Percentiles rank a stretch among this genome's conserved stretches.
phyloP scores from a whole-genome alignment of 2,797 vertebrate species.

The Smutsia temminckii region DNA sequence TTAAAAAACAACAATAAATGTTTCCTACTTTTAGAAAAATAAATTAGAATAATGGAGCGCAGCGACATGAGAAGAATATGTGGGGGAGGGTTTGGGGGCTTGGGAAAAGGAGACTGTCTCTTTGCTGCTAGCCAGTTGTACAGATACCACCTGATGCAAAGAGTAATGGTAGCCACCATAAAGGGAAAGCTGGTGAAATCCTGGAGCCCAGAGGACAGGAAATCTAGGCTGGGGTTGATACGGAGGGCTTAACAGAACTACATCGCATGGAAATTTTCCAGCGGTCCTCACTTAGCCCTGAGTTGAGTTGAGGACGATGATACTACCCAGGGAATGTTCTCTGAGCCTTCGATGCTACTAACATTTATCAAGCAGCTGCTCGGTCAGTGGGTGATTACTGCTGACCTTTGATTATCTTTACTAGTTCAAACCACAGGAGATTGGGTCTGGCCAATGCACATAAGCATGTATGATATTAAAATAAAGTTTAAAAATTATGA shows the following conservation, averaged over 20 bases:
- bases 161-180: not conserved
- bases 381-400: not conserved
- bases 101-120: not conserved
- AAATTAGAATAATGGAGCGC: not conserved
- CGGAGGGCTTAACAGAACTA: not conserved
- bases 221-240: not conserved
- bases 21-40: not conserved
- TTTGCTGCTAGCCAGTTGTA: too few relatives aligned
- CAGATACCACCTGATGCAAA: not conserved
- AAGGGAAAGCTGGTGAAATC: not conserved
- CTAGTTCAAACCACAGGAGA: not conserved
- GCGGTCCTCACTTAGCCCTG: not conserved
- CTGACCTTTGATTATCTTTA: not conserved
- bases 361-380: not conserved
- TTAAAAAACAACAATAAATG: not conserved
- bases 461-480: not conserved
- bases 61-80: not conserved
- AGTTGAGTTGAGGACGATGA: not conserved
- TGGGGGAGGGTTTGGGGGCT: not conserved
- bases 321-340: not conserved
- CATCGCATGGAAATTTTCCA: not conserved
- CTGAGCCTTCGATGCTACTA: not conserved
- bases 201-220: not conserved
- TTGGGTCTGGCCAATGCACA: not conserved
- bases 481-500: constrained; percentile 8